Evolutionary conservation across 2,888 invertebrate species (phyloP).

Genomic region (Dermolepida albohirtum): DNA sequence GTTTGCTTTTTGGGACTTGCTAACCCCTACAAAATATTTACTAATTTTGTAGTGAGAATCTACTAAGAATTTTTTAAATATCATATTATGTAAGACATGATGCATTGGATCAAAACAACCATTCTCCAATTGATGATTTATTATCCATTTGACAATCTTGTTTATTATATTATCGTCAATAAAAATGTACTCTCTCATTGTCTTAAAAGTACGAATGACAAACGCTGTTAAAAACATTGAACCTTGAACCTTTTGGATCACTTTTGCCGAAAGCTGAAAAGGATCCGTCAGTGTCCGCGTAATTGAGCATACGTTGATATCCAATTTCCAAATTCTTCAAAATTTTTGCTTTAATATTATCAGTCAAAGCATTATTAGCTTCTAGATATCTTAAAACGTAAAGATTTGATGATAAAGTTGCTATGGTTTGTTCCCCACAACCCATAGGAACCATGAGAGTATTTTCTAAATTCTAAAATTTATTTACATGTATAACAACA

Average conservation of each 20-base stretch:
- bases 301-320: too few relatives aligned
- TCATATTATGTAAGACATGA: conserved; percentile 73
- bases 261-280: too few relatives aligned
- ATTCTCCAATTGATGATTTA: conserved; percentile 76
- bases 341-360: too few relatives aligned
- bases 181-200: conserved; percentile 69
- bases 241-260: conserved; percentile 67
- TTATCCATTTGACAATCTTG: conserved; percentile 72
- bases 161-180: conserved; percentile 68
- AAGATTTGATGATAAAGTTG: conserved; percentile 80
- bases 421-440: conserved; percentile 87
- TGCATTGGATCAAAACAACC: conserved; percentile 79
- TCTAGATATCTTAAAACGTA: conserved; percentile 74
- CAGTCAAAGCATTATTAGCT: conserved; percentile 65
- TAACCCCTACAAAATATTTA: conserved; percentile 13
- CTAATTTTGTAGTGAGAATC: too few relatives aligned
- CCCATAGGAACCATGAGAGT: conserved; percentile 78
- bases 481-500: conserved; percentile 14
- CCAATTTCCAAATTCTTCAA: too few relatives aligned
- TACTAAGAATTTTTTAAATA: conserved; percentile 43
- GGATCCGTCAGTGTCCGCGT: too few relatives aligned
- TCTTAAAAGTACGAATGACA: conserved; percentile 75
- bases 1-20: conserved; percentile 62
- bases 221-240: conserved; percentile 85
- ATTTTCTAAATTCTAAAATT: conserved; percentile 72